Evolutionary conservation across 1,140 invertebrate species (phyloP).

Genomic region (Dendrolimus punctatus): DNA sequence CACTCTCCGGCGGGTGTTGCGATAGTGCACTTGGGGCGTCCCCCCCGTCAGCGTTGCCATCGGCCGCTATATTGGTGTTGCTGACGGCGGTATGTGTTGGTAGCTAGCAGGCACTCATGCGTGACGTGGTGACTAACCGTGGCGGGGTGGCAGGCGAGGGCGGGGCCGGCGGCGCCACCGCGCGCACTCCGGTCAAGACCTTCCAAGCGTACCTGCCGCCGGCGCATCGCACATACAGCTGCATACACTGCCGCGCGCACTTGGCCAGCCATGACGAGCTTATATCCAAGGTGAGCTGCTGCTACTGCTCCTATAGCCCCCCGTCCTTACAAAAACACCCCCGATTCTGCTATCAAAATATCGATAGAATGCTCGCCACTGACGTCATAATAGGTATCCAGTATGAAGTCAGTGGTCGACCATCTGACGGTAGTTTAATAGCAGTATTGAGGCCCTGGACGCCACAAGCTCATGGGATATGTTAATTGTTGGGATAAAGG

Average conservation of each 20-base stretch:
- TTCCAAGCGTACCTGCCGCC: slow-evolving; percentile 99
- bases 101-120: slow-evolving; percentile 68
- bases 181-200: slow-evolving; percentile 87
- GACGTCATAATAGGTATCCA: too few relatives aligned
- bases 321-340: too few relatives aligned
- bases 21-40: slow-evolving; percentile 44
- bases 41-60: slow-evolving; percentile 7
- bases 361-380: too few relatives aligned
- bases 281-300: slow-evolving; percentile 93
- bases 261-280: slow-evolving; percentile 99
- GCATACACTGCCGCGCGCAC: slow-evolving; percentile 99
- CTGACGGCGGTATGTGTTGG: slow-evolving; percentile 55
- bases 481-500: too few relatives aligned
- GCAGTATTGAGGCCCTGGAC: too few relatives aligned
- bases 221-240: slow-evolving; percentile 99
- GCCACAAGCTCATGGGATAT: too few relatives aligned
- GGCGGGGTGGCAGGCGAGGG: slow-evolving; percentile 60
- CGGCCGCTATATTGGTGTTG: slow-evolving; percentile 4
- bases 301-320: too few relatives aligned
- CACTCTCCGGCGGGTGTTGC: slow-evolving; percentile 8
- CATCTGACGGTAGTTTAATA: too few relatives aligned
- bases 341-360: too few relatives aligned
- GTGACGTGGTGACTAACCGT: slow-evolving; percentile 58
- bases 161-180: slow-evolving; percentile 38
- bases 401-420: too few relatives aligned